Evolutionary conservation across 2,888 invertebrate genomes (phyloP), one percentile per base, ranked within the genome.

Genomic region (Drosophila subsilvestris): DNA sequence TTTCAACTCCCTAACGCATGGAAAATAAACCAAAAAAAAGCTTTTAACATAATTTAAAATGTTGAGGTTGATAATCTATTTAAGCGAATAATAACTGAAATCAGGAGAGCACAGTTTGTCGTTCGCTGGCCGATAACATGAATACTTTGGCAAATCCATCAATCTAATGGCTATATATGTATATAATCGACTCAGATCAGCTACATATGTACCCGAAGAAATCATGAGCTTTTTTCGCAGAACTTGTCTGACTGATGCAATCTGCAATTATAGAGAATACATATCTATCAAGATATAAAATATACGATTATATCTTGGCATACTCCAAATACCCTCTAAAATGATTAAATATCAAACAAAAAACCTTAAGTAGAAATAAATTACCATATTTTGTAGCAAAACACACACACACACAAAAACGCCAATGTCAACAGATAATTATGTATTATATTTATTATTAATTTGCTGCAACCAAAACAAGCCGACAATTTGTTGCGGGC

Each of bases 401-500:
- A 53, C 27, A 65, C 63, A 53, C 53, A n/a, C 47, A 65, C 42
- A 54, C 54, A 66, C 22, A 29, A 66, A 65, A 66, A 54, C 20
- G 47, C 48, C 42, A 66, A 43, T 66, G 65, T 66, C 65, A 66
- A 66, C 65, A 66, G 67, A 66, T 66, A 49, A 66, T 66, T 48
- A 48, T 67, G 47, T 55, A n/a, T 37, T 37, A n/a, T 37, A n/a
- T 37, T 7, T 37, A 37, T 66, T 67, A 42, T 54, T 65, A 65
- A 66, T 65, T 66, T 65, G 66, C 20, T 29, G 29, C 29, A 17
- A 25, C 53, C 37, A 65, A 54, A 65, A 51, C 80, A 70, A 70
- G 67, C 54, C 66, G 75, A 77, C 73, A 80, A 77, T 50, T 50
- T 44, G 54, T 54, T 50, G 53, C 55, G 53, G 73, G 62, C 71